Evolutionary conservation across 2,888 invertebrate genomes (phyloP).

Genomic region (Agrochola litura): DNA sequence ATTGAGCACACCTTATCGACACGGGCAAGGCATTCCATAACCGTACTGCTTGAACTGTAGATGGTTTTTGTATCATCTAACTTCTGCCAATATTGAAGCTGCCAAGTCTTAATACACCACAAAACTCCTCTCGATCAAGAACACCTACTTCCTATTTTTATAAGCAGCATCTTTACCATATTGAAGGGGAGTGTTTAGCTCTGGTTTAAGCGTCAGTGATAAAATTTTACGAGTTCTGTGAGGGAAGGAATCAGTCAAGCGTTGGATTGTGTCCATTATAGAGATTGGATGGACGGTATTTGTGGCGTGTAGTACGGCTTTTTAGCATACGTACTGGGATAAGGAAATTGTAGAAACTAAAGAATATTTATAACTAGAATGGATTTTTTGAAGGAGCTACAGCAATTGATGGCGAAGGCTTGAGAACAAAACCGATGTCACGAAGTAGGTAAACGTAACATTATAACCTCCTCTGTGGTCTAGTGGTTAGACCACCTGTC

Average conservation of each 20-base stretch:
- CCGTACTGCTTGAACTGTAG: too few relatives aligned
- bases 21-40: too few relatives aligned
- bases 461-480: too few relatives aligned
- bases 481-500: too few relatives aligned
- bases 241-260: slow-evolving; percentile 75
- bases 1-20: too few relatives aligned
- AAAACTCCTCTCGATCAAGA: slow-evolving; percentile 1
- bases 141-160: slow-evolving; percentile 36
- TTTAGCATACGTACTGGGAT: background rate
- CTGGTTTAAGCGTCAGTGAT: slow-evolving; percentile 73
- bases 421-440: background rate
- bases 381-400: background rate
- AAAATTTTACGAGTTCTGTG: slow-evolving; percentile 81
- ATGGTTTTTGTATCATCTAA: too few relatives aligned
- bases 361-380: background rate
- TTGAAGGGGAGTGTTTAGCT: slow-evolving; percentile 68
- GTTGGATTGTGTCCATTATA: slow-evolving; percentile 73
- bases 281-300: slow-evolving; percentile 54
- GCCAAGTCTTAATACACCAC: background rate
- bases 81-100: too few relatives aligned
- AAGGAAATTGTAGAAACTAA: background rate
- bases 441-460: background rate
- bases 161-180: slow-evolving; percentile 58
- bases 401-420: background rate
- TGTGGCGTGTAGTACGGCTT: slow-evolving; percentile 36